Base-by-base conservation (phyloP, 2,888 invertebrate species). In the Tachina fera region DNA sequence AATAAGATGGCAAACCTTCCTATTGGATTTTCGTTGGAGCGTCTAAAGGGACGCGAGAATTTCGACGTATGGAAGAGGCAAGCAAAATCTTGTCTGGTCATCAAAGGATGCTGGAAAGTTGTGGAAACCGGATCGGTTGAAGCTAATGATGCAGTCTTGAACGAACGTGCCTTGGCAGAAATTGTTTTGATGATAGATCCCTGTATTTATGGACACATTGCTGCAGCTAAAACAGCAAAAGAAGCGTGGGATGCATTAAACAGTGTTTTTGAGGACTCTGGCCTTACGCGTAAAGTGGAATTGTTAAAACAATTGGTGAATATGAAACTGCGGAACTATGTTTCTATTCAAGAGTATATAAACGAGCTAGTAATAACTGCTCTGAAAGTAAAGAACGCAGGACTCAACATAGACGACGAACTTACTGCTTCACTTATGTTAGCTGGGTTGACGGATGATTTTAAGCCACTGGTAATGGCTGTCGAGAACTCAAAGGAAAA, bases 381-480 rank as follows among this genome's bases (percentile, higher is more conserved):
- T 10, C 31, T 79, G 13, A 65, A 79, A n/a, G 79, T 79, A 2
- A 56, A 14, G 5, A 71, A 56, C 22, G 43, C 56, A 8, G 43
- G 56, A 14, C 70, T 56, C 22, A 71, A 56, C 22, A 22, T 71
- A 9, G 70, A 71, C 13, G 70, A 71, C 22, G 56, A 71, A 3
- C 22, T 71, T 2, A 45, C 70, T 9, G 43, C 70, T 43, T 86
- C 83, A 22, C 53, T 86, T 61, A 86, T 86, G 80, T 65, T 87
- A 56, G 83, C 86, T n/a, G 83, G 86, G 43, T 71, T 85, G 56
- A 68, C 84, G 10, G 84, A 80, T 16, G 85, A 86, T 22, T 22
- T 22, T 22, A 22, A 22, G 22, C 22, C 22, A 22, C 22, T 22
- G 22, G 22, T 22, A 22, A 22, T 22, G 22, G 22, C 22, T 22